Conservation (phyloP, 2,888 invertebrate species). For the Netelia fuscicornis region DNA sequence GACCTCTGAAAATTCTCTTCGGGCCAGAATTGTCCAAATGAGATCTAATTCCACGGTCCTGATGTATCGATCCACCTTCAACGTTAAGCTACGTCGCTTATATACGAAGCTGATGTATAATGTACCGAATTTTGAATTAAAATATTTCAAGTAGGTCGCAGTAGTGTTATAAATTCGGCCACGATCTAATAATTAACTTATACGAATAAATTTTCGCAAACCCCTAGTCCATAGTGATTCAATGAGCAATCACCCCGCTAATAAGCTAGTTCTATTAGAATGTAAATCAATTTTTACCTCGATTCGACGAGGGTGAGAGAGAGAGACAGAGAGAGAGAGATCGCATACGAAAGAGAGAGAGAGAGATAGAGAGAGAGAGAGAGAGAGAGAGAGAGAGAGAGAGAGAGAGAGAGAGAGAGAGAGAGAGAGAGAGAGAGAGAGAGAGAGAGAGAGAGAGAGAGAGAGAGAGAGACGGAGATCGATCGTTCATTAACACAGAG, state of each 20-base stretch:
- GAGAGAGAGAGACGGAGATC: not conserved
- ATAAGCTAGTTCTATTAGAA: not conserved
- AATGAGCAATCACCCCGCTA: conserved; percentile 15
- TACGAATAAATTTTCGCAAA: not conserved
- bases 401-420: no score
- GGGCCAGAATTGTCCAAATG: not conserved
- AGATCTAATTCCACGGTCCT: no score
- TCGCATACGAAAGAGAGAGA: no score
- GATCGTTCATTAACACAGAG: conserved; percentile 3
- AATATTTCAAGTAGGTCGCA: no score
- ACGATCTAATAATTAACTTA: not conserved
- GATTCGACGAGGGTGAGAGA: not conserved
- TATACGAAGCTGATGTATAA: no score
- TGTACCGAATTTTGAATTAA: no score
- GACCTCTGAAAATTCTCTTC: not conserved
- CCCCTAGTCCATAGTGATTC: not conserved
- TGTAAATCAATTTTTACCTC: conserved; percentile 3
- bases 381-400: not conserved
- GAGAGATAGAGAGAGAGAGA: not conserved
- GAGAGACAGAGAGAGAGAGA: no score
- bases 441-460: not conserved
- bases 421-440: no score
- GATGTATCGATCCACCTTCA: no score
- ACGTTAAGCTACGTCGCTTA: no score
- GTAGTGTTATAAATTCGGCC: no score